Percentiles rank a stretch among this genome's conserved stretches.
Evolutionary conservation across 2,888 invertebrate genomes (phyloP).

Genomic region (Drosophila prolongata): DNA sequence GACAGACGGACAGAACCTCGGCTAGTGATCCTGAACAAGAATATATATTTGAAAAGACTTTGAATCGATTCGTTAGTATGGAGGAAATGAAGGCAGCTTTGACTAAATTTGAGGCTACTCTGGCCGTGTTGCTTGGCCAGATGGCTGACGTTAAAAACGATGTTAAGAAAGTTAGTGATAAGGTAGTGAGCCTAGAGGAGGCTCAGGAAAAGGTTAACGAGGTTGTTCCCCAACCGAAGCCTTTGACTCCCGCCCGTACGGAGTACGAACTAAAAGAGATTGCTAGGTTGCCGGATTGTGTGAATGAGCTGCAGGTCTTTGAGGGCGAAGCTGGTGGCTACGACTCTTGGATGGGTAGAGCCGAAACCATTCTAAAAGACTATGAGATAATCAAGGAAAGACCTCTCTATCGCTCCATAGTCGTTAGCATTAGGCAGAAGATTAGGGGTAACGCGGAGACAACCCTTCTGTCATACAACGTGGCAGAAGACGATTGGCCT

Average conservation of each 20-base stretch:
- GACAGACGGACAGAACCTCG: too few relatives aligned
- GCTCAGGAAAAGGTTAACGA: too few relatives aligned
- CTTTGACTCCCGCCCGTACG: not conserved
- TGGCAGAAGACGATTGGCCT: not conserved
- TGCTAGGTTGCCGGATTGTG: not conserved
- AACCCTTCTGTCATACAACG: not conserved
- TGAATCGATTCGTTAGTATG: not conserved
- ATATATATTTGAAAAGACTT: too few relatives aligned
- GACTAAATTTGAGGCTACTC: not conserved
- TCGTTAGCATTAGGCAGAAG: not conserved
- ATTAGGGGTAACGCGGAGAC: slow-evolving; percentile 1
- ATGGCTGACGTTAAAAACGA: not conserved
- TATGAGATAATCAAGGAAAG: too few relatives aligned
- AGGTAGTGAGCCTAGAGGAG: not conserved
- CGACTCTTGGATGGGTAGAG: too few relatives aligned
- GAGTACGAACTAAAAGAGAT: not conserved
- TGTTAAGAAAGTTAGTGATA: not conserved
- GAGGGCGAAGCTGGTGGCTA: too few relatives aligned
- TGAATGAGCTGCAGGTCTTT: not conserved
- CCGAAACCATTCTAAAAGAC: too few relatives aligned
- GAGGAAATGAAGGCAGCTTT: not conserved
- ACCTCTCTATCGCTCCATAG: too few relatives aligned
- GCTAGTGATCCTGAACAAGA: too few relatives aligned
- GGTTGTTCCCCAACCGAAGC: too few relatives aligned
- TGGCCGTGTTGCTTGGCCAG: not conserved